These are phyloP conservation scores for cattle (Bos taurus) DNA, from an alignment of 2,113 vertebrate genomes.

Conservation along the genomic window ARS-UCD2.0 NC_037343.1:60483501-60484000, in stretches of 20 bases:
- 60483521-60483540: neutral
- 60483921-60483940: neutral
- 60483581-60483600: neutral
- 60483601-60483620: neutral
- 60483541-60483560: neutral
- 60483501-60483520: neutral
- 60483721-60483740: neutral
- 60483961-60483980: neutral
- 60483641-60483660: neutral
- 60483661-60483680: neutral
- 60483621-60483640: neutral
- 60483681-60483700: neutral
- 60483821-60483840: neutral
- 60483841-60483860: neutral
- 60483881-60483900: neutral
- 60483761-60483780: neutral
- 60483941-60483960: constrained; percentile 28
- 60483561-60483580: neutral
- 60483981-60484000: neutral
- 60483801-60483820: neutral
- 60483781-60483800: neutral
- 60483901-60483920: neutral
- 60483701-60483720: neutral
- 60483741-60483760: neutral
- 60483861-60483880: neutral